Conservation (phyloP, 2,888 invertebrate genomes). For the Branchinecta sandiegonensis region DNA sequence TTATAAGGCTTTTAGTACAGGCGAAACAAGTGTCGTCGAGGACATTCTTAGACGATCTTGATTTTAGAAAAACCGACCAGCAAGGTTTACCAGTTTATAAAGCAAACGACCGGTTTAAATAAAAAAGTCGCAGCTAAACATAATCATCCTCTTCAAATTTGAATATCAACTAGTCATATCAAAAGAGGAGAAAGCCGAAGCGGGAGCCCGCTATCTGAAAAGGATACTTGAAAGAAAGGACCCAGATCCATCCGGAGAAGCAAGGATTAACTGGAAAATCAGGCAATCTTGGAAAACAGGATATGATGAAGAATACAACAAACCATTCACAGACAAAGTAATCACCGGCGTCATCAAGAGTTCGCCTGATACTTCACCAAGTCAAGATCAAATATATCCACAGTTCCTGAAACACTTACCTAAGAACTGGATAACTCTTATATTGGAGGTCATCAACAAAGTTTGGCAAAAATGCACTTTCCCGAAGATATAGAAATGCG, state of each 20-base stretch:
- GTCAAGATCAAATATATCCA: background rate
- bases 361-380: background rate
- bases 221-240: background rate
- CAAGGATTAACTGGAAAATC: background rate
- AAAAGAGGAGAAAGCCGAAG: background rate
- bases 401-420: conserved; percentile 3
- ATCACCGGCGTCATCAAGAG: background rate
- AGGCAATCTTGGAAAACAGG: background rate
- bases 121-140: no score
- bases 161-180: no score
- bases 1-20: no score
- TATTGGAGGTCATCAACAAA: background rate
- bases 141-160: no score
- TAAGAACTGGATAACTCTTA: background rate
- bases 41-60: no score
- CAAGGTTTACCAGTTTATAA: no score
- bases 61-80: no score
- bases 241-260: background rate
- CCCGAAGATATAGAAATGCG: background rate
- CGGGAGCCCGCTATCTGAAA: background rate
- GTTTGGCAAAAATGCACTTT: background rate
- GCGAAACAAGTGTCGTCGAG: no score
- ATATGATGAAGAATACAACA: background rate
- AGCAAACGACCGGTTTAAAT: no score
- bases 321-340: background rate